Base-by-base conservation (phyloP, 2,113 vertebrate genomes). In the Arizona elegans region DNA sequence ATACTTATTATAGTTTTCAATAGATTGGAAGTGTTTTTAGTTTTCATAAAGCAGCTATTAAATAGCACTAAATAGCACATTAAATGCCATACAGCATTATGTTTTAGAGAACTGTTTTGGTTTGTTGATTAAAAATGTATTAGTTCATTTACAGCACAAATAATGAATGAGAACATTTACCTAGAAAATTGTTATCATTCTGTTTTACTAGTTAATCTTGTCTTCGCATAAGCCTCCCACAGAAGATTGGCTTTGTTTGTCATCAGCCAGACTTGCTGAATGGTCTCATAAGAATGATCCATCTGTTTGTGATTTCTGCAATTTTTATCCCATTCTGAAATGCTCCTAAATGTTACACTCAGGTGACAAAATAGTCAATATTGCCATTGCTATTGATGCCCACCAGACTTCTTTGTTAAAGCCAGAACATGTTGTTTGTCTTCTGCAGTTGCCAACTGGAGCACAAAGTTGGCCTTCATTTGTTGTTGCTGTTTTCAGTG, bases 291-390 rank as follows among this genome's bases (percentile, higher is more conserved):
- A 54, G 58, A 88, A 88, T 65, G 50, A 4, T 29, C 87, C 86
- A 92, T 92, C 33, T 92, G 86, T 62, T 87, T 75, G 23, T 92
- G 12, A 54, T 70, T 75, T 75, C 21, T 88, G 81, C 23, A n/a
- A 70, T 88, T 70, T 92, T 70, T 52, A 92, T 88, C 26, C 3
- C 52, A 43, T 88, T 88, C 15, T 38, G 59, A 53, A 54, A 43
- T n/a, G 29, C 87, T 75, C 85, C 52, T 55, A 89, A 88, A 88
- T 38, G n/a, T 88, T 70, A 55, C 29, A 52, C 11, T 88, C 59
- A 70, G 59, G 50, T 92, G 86, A 43, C 87, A 62, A 92, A 55
- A 38, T 88, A 24, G 88, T 75, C 52, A 53, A 19, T 38, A n/a
- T 92, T 65, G 9, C 85, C 23, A 55, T 88, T 81, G 75, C 50